These are phyloP conservation scores for Siniperca obscura DNA, from an alignment of 2,797 vertebrate genomes.

Conservation along the genomic window DNA sequence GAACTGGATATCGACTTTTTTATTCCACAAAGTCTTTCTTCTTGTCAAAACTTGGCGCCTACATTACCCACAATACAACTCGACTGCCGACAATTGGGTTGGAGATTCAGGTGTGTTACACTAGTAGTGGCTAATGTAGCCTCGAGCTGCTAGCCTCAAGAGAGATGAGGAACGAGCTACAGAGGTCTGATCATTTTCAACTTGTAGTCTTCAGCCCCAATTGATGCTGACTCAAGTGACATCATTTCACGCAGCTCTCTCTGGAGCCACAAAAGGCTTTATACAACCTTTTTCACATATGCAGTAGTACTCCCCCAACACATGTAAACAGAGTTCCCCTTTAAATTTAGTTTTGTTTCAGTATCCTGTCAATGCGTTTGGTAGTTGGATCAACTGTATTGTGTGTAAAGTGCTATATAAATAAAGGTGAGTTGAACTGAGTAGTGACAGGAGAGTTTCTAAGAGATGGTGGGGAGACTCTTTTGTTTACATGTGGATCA, in stretches of 20 bases:
- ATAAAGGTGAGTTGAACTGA: neutral
- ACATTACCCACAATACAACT: constrained; percentile 8
- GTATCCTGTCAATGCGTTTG: neutral
- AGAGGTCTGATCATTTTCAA: neutral
- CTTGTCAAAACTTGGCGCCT: neutral
- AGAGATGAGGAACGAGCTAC: neutral
- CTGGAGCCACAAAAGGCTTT: neutral
- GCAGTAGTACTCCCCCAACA: neutral
- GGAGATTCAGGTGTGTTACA: neutral
- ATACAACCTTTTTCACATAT: neutral
- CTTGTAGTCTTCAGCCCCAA: neutral
- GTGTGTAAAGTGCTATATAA: neutral
- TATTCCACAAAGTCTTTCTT: neutral
- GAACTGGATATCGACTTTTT: neutral
- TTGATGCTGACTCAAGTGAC: neutral
- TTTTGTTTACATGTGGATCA: constrained; percentile 6
- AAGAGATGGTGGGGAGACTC: neutral
- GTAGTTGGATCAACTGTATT: neutral
- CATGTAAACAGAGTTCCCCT: neutral
- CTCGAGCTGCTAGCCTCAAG: neutral
- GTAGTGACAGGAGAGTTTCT: neutral
- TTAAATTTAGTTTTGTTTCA: neutral
- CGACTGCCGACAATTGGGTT: neutral
- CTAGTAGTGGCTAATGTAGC: neutral
- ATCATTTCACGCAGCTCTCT: neutral